These are phyloP conservation scores for Lysandra coridon DNA, from an alignment of 2,888 invertebrate species.

Conservation along the genomic window DNA sequence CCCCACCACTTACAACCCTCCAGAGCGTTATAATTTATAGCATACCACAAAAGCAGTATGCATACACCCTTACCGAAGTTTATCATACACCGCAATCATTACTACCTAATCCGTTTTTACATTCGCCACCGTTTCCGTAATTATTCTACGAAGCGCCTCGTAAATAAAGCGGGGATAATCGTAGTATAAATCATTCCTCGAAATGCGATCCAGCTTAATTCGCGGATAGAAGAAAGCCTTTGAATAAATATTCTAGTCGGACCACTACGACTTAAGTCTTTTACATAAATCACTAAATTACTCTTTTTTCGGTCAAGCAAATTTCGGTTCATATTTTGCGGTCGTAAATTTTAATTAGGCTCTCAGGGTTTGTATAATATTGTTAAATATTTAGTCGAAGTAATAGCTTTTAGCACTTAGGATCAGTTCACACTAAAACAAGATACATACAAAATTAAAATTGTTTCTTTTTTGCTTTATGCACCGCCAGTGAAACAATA, in stretches of 20 bases:
- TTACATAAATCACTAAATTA: constrained; percentile 20
- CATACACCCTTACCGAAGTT: neutral
- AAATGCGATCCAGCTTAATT: constrained; percentile 66
- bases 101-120: constrained; percentile 68
- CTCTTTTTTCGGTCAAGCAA: constrained; percentile 26
- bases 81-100: constrained; percentile 45
- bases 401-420: neutral
- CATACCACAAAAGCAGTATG: neutral
- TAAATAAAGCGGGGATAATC: constrained; percentile 78
- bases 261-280: constrained; percentile 29
- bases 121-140: constrained; percentile 72
- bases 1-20: too few relatives aligned
- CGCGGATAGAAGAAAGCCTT: constrained; percentile 75
- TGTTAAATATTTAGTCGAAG: neutral
- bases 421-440: neutral
- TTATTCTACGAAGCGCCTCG: constrained; percentile 72
- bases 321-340: constrained; percentile 8
- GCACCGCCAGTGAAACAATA: neutral
- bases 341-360: constrained; percentile 3
- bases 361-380: neutral
- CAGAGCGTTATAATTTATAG: too few relatives aligned
- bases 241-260: constrained; percentile 63
- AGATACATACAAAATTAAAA: neutral
- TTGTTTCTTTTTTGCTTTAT: neutral
- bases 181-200: constrained; percentile 77